phyloP scores from a whole-genome alignment of 2,113 vertebrate genomes.

The Epinephelus fuscoguttatus region DNA sequence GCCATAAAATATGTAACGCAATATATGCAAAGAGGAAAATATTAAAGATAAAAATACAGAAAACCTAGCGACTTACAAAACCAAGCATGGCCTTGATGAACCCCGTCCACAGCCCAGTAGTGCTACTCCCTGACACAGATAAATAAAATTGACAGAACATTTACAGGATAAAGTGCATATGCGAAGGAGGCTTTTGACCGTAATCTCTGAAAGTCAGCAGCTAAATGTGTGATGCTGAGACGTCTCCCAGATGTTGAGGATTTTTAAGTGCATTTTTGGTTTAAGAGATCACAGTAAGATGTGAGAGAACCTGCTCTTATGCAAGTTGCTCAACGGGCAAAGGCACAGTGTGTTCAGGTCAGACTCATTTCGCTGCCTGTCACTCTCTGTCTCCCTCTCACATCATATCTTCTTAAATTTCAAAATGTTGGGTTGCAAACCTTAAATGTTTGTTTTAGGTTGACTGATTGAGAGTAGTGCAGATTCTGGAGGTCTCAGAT shows the following conservation, averaged over 20 bases:
- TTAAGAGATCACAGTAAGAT: conserved; percentile 26
- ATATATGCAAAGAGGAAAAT: background rate
- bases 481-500: conserved; percentile 53
- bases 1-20: background rate
- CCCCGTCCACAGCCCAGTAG: no score
- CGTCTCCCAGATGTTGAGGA: conserved; percentile 30
- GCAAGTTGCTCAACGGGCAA: background rate
- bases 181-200: background rate
- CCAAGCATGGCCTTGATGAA: background rate
- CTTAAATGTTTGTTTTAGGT: conserved; percentile 31
- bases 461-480: conserved; percentile 26
- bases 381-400: background rate
- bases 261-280: conserved; percentile 30
- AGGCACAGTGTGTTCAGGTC: background rate
- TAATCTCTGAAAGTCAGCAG: conserved; percentile 1
- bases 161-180: background rate
- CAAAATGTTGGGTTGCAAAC: conserved; percentile 2
- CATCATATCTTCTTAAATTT: background rate
- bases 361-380: background rate
- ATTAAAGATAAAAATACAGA: background rate
- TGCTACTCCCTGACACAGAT: background rate
- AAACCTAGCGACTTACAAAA: background rate
- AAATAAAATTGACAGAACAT: background rate
- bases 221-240: conserved; percentile 15
- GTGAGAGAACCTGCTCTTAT: conserved; percentile 18